Evolutionary conservation across 2,113 vertebrate species (phyloP).

Genomic region (Lophura nycthemera): DNA sequence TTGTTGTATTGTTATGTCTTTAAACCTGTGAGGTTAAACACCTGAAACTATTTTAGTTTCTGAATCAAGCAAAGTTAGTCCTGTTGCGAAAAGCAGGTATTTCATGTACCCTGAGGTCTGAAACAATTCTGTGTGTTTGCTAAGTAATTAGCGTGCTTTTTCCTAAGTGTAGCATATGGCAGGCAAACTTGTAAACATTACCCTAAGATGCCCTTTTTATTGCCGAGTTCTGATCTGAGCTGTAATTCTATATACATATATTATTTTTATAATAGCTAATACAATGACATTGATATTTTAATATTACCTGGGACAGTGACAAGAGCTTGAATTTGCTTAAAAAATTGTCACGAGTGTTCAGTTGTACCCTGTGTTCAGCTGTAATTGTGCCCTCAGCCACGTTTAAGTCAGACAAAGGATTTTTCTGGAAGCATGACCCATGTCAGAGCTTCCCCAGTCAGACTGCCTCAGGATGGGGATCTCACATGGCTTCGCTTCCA

Average conservation of each 20-base stretch:
- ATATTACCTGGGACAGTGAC: background rate
- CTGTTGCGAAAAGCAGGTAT: background rate
- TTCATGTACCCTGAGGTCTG: slow-evolving; percentile 41
- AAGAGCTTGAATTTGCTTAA: background rate
- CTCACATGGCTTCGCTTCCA: background rate
- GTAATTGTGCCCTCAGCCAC: background rate
- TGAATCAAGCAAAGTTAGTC: background rate
- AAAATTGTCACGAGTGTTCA: background rate
- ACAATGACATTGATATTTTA: background rate
- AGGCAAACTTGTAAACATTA: slow-evolving; percentile 63
- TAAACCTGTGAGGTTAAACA: background rate
- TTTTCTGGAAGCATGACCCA: background rate
- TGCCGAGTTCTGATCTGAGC: slow-evolving; percentile 52
- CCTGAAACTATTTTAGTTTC: slow-evolving; percentile 13
- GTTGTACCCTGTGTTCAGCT: background rate
- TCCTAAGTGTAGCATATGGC: slow-evolving; percentile 48
- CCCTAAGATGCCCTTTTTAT: slow-evolving; percentile 38
- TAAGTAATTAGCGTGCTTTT: slow-evolving; percentile 55
- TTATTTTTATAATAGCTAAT: background rate
- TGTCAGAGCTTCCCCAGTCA: fast-evolving
- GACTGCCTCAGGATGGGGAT: fast-evolving
- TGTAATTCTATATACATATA: slow-evolving; percentile 22
- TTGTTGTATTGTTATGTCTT: slow-evolving; percentile 6
- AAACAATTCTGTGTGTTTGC: slow-evolving; percentile 43
- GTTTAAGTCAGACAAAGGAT: background rate